Evolutionary conservation across 2,888 invertebrate genomes (phyloP).

Genomic region (Acronicta psi): DNA sequence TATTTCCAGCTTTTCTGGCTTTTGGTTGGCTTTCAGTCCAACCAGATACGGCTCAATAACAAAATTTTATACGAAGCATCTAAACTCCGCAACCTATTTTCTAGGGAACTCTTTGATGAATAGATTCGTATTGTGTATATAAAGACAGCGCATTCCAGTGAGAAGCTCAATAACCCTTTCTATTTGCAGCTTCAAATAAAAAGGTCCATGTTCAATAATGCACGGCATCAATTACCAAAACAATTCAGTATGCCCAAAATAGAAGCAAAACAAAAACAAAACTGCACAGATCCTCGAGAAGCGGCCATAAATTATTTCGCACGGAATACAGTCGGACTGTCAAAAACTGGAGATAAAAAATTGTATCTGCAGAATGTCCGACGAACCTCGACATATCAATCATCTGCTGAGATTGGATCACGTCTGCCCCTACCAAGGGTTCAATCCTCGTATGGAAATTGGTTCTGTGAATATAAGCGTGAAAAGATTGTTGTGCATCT

Average conservation of each 20-base stretch:
- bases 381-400: slow-evolving; percentile 70
- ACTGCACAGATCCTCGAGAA: slow-evolving; percentile 16
- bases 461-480: slow-evolving; percentile 41
- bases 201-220: background rate
- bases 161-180: background rate
- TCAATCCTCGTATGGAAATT: slow-evolving; percentile 53
- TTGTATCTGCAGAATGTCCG: slow-evolving; percentile 58
- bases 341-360: slow-evolving; percentile 72
- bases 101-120: no score
- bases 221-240: slow-evolving; percentile 6
- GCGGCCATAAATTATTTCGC: slow-evolving; percentile 65
- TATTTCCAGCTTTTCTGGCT: no score
- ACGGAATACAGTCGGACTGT: slow-evolving; percentile 61
- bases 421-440: slow-evolving; percentile 59
- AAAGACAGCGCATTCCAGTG: no score
- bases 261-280: slow-evolving; percentile 14
- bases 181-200: background rate
- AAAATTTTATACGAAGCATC: no score
- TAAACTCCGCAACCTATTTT: no score
- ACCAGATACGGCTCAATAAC: no score
- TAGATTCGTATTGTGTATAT: no score
- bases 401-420: slow-evolving; percentile 74
- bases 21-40: no score
- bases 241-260: slow-evolving; percentile 2
- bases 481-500: slow-evolving; percentile 35